Conservation (phyloP, 92 coral and sea anemone species). For the Porites divaricata region DNA sequence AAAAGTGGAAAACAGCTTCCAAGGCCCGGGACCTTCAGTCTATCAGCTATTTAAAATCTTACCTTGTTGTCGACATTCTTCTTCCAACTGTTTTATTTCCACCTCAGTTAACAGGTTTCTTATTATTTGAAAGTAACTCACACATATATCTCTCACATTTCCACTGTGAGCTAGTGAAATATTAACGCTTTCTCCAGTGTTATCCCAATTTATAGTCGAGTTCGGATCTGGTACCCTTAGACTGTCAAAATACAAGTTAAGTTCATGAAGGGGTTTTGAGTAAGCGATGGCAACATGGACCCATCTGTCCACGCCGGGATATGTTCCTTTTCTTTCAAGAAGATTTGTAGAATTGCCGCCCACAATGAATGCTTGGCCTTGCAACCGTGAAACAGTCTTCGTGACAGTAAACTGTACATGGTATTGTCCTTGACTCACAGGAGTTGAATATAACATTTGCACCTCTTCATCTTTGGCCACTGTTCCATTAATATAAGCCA, state of each 20-base stretch:
- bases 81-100: conserved; percentile 25
- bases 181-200: not conserved
- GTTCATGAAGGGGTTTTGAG: not conserved
- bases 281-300: conserved; percentile 22
- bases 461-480: conserved; percentile 15
- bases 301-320: conserved; percentile 19
- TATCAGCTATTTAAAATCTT: not conserved
- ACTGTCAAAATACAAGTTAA: conserved; percentile 18
- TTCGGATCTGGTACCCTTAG: not conserved
- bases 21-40: not conserved
- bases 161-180: not conserved
- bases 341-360: conserved; percentile 11
- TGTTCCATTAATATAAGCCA: conserved; percentile 5
- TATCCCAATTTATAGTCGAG: not conserved
- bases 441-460: conserved; percentile 7
- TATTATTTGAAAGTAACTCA: conserved; percentile 20
- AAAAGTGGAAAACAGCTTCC: too few relatives aligned
- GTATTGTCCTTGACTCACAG: not conserved
- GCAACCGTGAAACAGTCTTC: conserved; percentile 12
- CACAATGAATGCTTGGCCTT: conserved; percentile 19
- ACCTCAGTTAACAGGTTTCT: not conserved
- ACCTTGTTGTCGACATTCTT: conserved; percentile 25
- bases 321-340: conserved; percentile 13
- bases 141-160: not conserved
- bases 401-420: conserved; percentile 25